Base-by-base conservation (phyloP, 2,888 invertebrate species). In the Parasteatoda lunata region DNA sequence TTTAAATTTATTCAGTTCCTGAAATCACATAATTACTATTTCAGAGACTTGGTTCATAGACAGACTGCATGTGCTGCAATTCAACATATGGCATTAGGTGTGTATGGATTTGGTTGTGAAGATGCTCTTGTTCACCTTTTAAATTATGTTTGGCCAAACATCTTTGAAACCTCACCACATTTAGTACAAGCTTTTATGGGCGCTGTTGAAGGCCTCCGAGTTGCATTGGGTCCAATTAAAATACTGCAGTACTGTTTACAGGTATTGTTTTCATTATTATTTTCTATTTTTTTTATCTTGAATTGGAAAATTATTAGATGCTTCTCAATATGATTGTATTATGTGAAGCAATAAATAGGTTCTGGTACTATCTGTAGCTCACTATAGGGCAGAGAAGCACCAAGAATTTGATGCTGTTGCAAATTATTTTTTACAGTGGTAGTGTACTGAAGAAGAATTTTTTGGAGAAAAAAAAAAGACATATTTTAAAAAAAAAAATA, bases 121-220 rank as follows among this genome's bases (percentile, higher is more conserved):
- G 99, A 99, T 92, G 99, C 99, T 0, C 93, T 99, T 5, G 95
- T 97, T 68, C 99, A 99, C 93, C 93, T 99, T 71, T 93, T 99
- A 88, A 99, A 99, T 93, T 97, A 98, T 92, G 98, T 99, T 48
- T 99, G 99, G 99, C 99, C 99, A 11, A 99, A 99, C 92, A 98
- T 99, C 90, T 99, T 99, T 91, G 99, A 99, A 93, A 99, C 98
- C 0, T 98, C 98, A 13, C 99, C 99, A 15, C 99, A 99, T 94
- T 95, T 99, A 89, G 99, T 99, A 48, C 99, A 99, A 93, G 98
- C 99, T 0, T 99, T 99, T 92, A 98, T 99, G 97, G 98, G 98
- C 91, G 96, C 98, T 5, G 97, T 99, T 5, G 99, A 99, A 92
- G 99, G 99, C 13, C 95, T 99, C 93, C 93, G 99, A 54, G 98